Conservation (phyloP, 2,797 vertebrate species). For the Neomorphus geoffroyi region DNA sequence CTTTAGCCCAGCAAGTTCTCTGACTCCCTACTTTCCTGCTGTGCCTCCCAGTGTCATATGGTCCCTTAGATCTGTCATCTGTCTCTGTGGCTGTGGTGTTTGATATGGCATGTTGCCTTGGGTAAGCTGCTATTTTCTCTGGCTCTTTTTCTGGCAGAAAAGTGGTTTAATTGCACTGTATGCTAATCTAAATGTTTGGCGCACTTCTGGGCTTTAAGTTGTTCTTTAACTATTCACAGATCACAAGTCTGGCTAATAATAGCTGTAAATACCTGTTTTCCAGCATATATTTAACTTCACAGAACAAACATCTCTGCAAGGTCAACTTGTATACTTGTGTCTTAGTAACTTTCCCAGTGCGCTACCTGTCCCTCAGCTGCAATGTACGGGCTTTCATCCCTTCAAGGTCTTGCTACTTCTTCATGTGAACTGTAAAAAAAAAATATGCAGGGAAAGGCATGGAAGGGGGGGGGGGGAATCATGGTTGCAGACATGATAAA, state of each 20-base stretch:
- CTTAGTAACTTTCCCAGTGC: neutral
- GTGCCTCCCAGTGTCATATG: neutral
- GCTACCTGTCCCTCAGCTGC: neutral
- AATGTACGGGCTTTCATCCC: neutral
- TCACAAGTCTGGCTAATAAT: neutral
- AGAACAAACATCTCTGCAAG: neutral
- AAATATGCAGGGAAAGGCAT: neutral
- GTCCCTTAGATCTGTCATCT: neutral
- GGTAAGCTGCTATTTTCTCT: neutral
- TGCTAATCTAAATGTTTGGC: neutral
- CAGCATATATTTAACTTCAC: neutral
- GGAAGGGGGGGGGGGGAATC: neutral
- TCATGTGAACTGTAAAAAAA: neutral
- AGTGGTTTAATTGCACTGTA: neutral
- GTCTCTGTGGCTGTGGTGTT: neutral
- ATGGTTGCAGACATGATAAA: neutral
- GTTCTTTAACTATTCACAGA: neutral
- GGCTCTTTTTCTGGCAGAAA: neutral
- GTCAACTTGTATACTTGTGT: neutral
- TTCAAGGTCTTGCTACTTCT: neutral
- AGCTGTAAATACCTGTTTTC: neutral
- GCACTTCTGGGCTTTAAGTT: neutral
- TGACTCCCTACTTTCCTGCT: neutral
- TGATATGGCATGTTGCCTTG: neutral
- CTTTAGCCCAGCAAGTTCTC: neutral